Conservation (phyloP, 2,888 invertebrate species). For the Amphipyra tragopoginis region DNA sequence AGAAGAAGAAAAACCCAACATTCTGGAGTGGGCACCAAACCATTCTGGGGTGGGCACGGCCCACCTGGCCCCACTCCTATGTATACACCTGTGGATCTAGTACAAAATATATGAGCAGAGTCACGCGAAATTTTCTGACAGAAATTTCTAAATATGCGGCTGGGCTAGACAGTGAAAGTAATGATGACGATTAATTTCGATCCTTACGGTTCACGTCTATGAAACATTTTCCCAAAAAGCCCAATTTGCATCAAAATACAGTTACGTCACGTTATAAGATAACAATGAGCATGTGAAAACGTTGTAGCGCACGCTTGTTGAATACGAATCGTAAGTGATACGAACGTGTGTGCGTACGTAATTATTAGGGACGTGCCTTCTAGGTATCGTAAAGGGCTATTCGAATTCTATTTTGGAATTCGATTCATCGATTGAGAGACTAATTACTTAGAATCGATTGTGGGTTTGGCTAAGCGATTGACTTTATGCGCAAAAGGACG, state of each 20-base stretch:
- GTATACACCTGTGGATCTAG: too few species aligned
- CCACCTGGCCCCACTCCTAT: too few species aligned
- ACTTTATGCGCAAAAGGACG: too few species aligned
- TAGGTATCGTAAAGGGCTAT: constrained; percentile 11
- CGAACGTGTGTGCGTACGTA: constrained; percentile 19
- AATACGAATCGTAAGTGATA: constrained; percentile 30
- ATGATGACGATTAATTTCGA: too few species aligned
- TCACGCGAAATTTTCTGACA: too few species aligned
- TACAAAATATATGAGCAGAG: too few species aligned
- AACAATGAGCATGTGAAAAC: constrained; percentile 40
- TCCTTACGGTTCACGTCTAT: not conserved
- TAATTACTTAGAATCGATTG: constrained; percentile 21
- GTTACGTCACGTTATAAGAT: constrained; percentile 31
- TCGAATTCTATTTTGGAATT: constrained; percentile 25
- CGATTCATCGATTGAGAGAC: constrained; percentile 39
- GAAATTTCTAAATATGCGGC: too few species aligned
- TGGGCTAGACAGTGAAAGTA: too few species aligned
- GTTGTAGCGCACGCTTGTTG: constrained; percentile 27
- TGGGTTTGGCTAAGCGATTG: too few species aligned
- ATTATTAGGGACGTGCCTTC: constrained; percentile 23
- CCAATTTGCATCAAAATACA: constrained; percentile 20
- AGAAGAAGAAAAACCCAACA: too few species aligned
- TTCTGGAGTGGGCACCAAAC: too few species aligned
- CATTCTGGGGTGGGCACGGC: too few species aligned
- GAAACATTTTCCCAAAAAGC: not conserved